phyloP scores from a whole-genome alignment of 1,140 invertebrate species.

The Mercenaria mercenaria region DNA sequence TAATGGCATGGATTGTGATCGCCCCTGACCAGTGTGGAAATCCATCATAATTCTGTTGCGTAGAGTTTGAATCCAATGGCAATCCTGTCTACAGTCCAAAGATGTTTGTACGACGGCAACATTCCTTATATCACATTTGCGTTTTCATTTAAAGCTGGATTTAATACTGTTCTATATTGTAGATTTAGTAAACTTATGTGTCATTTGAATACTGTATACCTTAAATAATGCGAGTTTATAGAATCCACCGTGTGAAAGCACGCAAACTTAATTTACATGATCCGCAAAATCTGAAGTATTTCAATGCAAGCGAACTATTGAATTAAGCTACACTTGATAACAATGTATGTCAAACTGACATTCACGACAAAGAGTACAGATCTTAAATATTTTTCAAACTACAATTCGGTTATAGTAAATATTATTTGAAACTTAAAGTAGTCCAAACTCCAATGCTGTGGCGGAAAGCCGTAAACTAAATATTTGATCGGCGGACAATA shows the following conservation, averaged over 20 bases:
- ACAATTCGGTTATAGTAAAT: neutral
- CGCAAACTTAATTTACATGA: neutral
- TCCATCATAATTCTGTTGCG: neutral
- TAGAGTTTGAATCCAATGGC: neutral
- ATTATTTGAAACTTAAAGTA: neutral
- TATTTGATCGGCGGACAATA: neutral
- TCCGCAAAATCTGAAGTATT: neutral
- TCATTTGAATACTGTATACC: neutral
- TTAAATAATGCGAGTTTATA: too few relatives aligned
- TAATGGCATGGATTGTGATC: too few relatives aligned
- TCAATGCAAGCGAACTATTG: neutral
- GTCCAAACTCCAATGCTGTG: neutral
- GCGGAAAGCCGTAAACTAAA: neutral
- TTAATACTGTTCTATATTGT: neutral
- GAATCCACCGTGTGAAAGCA: too few relatives aligned
- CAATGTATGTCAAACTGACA: neutral
- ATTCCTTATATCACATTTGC: neutral
- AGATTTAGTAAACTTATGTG: neutral
- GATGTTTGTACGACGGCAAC: neutral
- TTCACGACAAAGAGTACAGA: neutral
- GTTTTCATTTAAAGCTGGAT: neutral
- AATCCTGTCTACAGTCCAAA: neutral
- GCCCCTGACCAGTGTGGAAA: neutral
- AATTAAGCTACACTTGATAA: neutral
- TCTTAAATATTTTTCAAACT: neutral